Base-by-base conservation (phyloP, 2,888 invertebrate genomes). In the Stenodema calcarata region DNA sequence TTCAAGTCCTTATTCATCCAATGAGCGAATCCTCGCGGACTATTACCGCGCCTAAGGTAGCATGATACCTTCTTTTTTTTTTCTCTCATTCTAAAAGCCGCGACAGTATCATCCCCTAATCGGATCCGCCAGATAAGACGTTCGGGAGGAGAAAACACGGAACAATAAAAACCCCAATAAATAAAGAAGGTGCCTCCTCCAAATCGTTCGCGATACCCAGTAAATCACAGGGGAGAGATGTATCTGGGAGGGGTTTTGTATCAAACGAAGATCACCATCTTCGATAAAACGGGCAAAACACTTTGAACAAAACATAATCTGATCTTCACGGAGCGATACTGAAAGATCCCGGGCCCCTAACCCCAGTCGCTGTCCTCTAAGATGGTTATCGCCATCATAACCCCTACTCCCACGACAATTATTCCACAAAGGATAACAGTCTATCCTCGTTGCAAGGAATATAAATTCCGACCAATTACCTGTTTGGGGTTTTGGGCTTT, bases 321-420 rank as follows among this genome's bases (percentile, higher is more conserved):
- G 80, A 80, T 80, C 80, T 80, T 50, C 54, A 27, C 9, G 35
- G 44, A 28, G 28, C 16, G 80, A 80, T 80, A 50, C 18, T 30
- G 80, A n/a, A 54, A 18, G 27, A 28, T 14, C 47, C 50, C 28
- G 11, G 7, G 1, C 18, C 30, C 11, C 50, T 16, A 18, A 9
- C n/a, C 1, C 6, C 23, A 9, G 42, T 78, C 76, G 47, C n/a
- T 12, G 30, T 44, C 44, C 18, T 35, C 30, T 0, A 27, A 80
- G 80, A 80, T 80, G 23, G 54, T 80, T 54, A 80, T 80, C 80
- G 35, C 27, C 23, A 28, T 80, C 80, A 80, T 80, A 80, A 80
- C 80, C 80, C 80, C 30, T 44, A 80, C 80, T 80, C 80, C 80
- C 80, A 80, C 80, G 80, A 80, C 80, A 80, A 80, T 80, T 80